phyloP scores from a whole-genome alignment of 2,113 vertebrate species.

The Microcebus griseorufus region DNA sequence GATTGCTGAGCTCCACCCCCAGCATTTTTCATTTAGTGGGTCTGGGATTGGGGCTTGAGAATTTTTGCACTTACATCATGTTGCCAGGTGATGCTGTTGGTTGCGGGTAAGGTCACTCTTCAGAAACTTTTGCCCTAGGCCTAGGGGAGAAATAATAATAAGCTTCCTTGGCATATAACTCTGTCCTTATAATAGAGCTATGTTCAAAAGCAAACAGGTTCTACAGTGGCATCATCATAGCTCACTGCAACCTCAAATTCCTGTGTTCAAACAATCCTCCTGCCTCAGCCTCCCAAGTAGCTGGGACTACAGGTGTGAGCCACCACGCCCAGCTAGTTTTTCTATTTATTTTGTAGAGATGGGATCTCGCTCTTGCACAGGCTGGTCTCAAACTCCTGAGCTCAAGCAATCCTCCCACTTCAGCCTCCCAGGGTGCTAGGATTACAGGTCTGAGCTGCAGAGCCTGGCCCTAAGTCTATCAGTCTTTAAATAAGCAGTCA shows the following conservation, averaged over 20 bases:
- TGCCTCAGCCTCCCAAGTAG: too few relatives aligned
- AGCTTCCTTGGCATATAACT: background rate
- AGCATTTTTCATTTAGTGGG: background rate
- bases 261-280: too few relatives aligned
- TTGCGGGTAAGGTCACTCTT: background rate
- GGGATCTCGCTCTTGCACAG: too few relatives aligned
- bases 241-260: too few relatives aligned
- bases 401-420: too few relatives aligned
- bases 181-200: background rate
- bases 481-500: constrained; percentile 3
- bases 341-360: too few relatives aligned
- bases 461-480: background rate
- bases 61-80: background rate
- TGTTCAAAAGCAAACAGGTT: background rate
- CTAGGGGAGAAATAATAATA: background rate
- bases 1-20: background rate
- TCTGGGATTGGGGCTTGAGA: background rate
- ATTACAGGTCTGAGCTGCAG: too few relatives aligned
- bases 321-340: too few relatives aligned
- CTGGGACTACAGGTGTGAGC: too few relatives aligned
- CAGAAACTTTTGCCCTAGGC: background rate
- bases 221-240: too few relatives aligned
- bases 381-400: too few relatives aligned
- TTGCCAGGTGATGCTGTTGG: background rate
- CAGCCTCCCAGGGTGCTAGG: too few relatives aligned